A percentile compares a stretch with the other conserved stretches of the same genome.
These are phyloP conservation scores for Nothoprocta perdicaria DNA, from an alignment of 2,113 vertebrate genomes.

Conservation along the genomic window DNA sequence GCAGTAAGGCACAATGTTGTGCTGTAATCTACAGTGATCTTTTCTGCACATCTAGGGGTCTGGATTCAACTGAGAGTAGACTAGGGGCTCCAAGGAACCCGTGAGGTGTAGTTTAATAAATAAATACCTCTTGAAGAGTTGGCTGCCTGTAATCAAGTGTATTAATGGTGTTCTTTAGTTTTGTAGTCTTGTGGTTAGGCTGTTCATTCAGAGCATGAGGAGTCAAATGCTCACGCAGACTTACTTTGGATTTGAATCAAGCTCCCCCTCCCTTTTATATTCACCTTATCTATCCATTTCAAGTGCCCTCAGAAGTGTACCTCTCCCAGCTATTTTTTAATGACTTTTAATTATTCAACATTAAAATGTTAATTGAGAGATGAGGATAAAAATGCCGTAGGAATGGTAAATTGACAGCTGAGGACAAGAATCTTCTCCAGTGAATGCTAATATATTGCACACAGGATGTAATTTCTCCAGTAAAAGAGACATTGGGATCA, in stretches of 20 bases:
- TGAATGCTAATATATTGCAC: not conserved
- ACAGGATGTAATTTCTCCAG: not conserved
- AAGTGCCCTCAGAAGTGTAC: not conserved
- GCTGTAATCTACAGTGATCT: not conserved
- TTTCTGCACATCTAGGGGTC: not conserved
- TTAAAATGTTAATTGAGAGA: conserved; percentile 1
- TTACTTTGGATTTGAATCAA: not conserved
- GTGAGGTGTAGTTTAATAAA: not conserved
- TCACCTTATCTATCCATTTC: not conserved
- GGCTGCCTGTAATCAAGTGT: not conserved
- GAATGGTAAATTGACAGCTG: not conserved
- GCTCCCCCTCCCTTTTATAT: not conserved
- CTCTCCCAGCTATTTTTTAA: not conserved
- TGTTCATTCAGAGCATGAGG: not conserved
- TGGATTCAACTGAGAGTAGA: not conserved
- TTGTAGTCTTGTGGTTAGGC: not conserved
- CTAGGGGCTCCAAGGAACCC: not conserved
- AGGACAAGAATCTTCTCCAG: not conserved
- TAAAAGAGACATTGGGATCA: not conserved
- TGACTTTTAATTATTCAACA: not conserved
- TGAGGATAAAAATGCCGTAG: not conserved
- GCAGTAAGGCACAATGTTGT: not conserved
- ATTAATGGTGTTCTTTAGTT: not conserved
- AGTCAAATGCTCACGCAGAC: not conserved
- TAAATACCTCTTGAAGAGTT: not conserved